These are phyloP conservation scores for Sebastolobus alascanus DNA, from an alignment of 2,797 vertebrate species.

Conservation along the genomic window DNA sequence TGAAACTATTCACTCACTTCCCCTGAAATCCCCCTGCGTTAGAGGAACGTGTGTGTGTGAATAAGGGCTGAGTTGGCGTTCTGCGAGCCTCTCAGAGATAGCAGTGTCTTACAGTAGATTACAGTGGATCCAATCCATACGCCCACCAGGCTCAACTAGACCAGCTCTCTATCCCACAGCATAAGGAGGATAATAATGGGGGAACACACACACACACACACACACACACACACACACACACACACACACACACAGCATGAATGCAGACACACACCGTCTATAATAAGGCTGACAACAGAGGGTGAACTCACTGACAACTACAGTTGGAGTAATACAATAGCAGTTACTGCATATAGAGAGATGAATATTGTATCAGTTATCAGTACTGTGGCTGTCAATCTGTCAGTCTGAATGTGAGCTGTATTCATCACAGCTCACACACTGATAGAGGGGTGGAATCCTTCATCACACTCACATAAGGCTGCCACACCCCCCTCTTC, in stretches of 20 bases:
- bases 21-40: slow-evolving; percentile 77
- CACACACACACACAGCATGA: slow-evolving; percentile 22
- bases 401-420: slow-evolving; percentile 72
- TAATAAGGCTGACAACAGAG: slow-evolving; percentile 48
- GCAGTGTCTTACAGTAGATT: slow-evolving; percentile 81
- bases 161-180: slow-evolving; percentile 62
- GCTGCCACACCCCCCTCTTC: slow-evolving; percentile 2
- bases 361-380: slow-evolving; percentile 67
- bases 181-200: slow-evolving; percentile 62
- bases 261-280: slow-evolving; percentile 26
- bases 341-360: slow-evolving; percentile 33
- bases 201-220: slow-evolving; percentile 17
- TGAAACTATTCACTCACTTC: slow-evolving; percentile 82
- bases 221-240: background rate
- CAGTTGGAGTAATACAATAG: background rate
- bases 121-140: slow-evolving; percentile 77
- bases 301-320: slow-evolving; percentile 37
- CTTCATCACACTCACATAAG: slow-evolving; percentile 43
- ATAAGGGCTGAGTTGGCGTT: slow-evolving; percentile 80
- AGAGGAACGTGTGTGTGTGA: slow-evolving; percentile 55
- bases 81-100: slow-evolving; percentile 71
- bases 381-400: slow-evolving; percentile 66
- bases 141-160: slow-evolving; percentile 69
- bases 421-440: slow-evolving; percentile 71
- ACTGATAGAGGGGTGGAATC: slow-evolving; percentile 31